These are phyloP conservation scores for Pygmarrhopalites habei DNA, from an alignment of 1,140 invertebrate species.

Conservation along the genomic window DNA sequence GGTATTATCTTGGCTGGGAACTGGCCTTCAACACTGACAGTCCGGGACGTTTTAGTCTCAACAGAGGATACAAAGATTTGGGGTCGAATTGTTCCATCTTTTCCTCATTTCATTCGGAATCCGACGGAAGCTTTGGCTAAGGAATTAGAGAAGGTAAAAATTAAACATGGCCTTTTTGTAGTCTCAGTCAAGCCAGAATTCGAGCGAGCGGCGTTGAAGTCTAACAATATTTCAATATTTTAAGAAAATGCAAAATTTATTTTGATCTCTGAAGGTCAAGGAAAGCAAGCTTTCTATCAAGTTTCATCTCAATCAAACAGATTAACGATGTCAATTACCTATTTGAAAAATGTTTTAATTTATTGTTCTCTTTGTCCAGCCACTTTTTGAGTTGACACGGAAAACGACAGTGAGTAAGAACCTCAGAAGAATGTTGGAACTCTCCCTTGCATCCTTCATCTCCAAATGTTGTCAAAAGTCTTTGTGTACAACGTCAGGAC, in stretches of 20 bases:
- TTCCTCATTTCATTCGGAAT: constrained; percentile 31
- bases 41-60: constrained; percentile 30
- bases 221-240: no score
- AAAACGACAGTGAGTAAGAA: constrained; percentile 9
- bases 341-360: background rate
- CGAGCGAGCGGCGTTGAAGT: no score
- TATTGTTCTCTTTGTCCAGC: constrained; percentile 13
- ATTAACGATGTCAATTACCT: no score
- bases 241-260: no score
- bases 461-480: constrained; percentile 28
- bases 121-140: constrained; percentile 34
- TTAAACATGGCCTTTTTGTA: background rate
- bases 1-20: constrained; percentile 30
- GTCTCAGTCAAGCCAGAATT: no score
- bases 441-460: constrained; percentile 30
- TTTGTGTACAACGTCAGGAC: constrained; percentile 20
- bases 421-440: constrained; percentile 20
- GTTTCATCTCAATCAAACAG: no score
- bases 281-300: no score
- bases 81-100: constrained; percentile 1
- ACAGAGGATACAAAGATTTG: constrained; percentile 15
- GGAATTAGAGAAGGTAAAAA: constrained; percentile 29
- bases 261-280: no score
- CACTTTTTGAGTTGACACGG: constrained; percentile 22
- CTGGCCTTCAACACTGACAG: constrained; percentile 16